Conservation (phyloP, 2,113 vertebrate species). For the Aleadryas rufinucha region DNA sequence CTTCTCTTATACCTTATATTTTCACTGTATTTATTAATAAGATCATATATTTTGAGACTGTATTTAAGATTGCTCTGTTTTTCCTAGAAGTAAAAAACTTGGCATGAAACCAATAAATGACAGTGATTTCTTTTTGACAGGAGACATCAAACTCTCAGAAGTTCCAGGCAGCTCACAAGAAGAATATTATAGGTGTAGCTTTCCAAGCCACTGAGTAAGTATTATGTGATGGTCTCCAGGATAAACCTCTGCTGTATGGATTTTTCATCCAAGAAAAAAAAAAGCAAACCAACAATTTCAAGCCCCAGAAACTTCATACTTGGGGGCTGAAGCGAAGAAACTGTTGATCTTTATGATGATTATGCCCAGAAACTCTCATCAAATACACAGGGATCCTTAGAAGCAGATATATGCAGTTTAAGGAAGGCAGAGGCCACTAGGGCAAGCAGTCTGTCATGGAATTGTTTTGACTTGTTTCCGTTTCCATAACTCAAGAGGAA, state of each 20-base stretch:
- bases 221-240: not conserved
- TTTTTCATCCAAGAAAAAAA: not conserved
- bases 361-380: not conserved
- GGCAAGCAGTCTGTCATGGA: not conserved
- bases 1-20: not conserved
- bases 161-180: not conserved
- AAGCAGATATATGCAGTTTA: not conserved
- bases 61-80: not conserved
- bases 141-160: not conserved
- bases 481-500: not conserved
- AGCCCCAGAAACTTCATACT: not conserved
- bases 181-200: not conserved
- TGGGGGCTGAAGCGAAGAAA: not conserved
- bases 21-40: not conserved
- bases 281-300: not conserved
- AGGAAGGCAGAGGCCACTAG: not conserved
- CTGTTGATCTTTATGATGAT: not conserved
- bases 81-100: not conserved
- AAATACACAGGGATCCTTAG: not conserved
- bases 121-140: not conserved
- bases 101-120: not conserved
- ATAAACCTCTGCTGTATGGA: not conserved
- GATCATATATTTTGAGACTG: not conserved
- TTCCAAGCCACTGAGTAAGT: not conserved
- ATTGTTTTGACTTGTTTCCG: not conserved